These are phyloP conservation scores for Archaeoteleia sp. DNA, from an alignment of 2,888 invertebrate species.

Conservation along the genomic window DNA sequence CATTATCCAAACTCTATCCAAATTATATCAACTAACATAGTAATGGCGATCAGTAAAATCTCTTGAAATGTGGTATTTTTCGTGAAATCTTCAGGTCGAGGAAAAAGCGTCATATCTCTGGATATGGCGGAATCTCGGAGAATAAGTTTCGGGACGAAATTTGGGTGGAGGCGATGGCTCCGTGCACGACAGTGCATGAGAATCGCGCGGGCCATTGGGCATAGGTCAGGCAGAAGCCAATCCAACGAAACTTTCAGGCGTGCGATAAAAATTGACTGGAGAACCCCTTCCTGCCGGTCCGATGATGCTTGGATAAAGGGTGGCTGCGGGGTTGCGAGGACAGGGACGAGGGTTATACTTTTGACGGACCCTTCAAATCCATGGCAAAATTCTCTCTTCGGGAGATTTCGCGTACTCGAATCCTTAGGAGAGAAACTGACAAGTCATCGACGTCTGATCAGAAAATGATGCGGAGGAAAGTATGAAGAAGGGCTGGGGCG, in stretches of 20 bases:
- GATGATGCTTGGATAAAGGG: slow-evolving; percentile 32
- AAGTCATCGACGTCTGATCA: slow-evolving; percentile 63
- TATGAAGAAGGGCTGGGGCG: slow-evolving; percentile 11
- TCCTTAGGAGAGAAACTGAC: slow-evolving; percentile 53
- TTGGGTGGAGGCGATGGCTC: slow-evolving; percentile 58
- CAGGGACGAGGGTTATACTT: slow-evolving; percentile 55
- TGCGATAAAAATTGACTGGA: slow-evolving; percentile 73
- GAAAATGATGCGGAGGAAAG: slow-evolving; percentile 60
- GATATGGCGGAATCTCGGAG: slow-evolving; percentile 17
- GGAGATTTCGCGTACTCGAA: slow-evolving; percentile 34
- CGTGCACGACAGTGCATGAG: slow-evolving; percentile 65
- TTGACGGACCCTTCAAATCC: slow-evolving; percentile 66
- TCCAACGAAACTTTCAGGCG: slow-evolving; percentile 69
- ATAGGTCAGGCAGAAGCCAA: slow-evolving; percentile 74
- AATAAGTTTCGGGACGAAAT: slow-evolving; percentile 41
- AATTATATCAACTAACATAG: too few species aligned
- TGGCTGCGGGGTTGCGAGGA: slow-evolving; percentile 46
- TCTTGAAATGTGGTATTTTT: not conserved
- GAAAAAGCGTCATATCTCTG: slow-evolving; percentile 24
- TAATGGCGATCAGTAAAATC: too few species aligned
- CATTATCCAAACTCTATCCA: too few species aligned
- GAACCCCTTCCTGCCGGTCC: slow-evolving; percentile 47
- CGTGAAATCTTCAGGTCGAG: not conserved
- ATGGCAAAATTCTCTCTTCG: slow-evolving; percentile 61
- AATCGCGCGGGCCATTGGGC: slow-evolving; percentile 72